Evolutionary conservation across 1,140 invertebrate species (phyloP).

Genomic region (Drosophila bifasciata): DNA sequence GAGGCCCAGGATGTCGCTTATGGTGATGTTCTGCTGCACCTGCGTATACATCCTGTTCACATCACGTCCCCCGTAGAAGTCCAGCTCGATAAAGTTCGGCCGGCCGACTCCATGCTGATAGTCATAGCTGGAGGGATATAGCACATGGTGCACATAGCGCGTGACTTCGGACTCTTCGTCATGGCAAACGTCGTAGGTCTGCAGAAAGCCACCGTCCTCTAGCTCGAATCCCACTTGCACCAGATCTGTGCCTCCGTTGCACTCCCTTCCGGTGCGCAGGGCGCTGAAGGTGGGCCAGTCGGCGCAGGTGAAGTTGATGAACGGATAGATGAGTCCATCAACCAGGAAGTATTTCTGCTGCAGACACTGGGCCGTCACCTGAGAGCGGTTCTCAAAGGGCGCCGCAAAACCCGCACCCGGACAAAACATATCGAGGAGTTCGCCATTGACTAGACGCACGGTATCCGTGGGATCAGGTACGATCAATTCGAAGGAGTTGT

Average conservation of each 20-base stretch:
- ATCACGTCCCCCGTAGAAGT: constrained; percentile 78
- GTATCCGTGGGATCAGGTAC: constrained; percentile 71
- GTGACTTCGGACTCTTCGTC: constrained; percentile 80
- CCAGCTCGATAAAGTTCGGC: constrained; percentile 63
- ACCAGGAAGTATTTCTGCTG: constrained; percentile 73
- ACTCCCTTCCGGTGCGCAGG: constrained; percentile 67
- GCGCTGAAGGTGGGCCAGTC: constrained; percentile 71
- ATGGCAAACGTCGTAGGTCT: constrained; percentile 84
- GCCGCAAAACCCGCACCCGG: constrained; percentile 52
- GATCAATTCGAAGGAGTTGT: constrained; percentile 59
- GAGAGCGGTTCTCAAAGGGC: constrained; percentile 55
- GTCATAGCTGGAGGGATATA: constrained; percentile 73
- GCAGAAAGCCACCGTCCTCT: constrained; percentile 75
- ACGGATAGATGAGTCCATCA: constrained; percentile 66
- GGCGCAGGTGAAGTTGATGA: constrained; percentile 72
- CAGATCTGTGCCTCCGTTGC: constrained; percentile 76
- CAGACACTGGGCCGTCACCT: constrained; percentile 71
- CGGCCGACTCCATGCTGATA: constrained; percentile 79
- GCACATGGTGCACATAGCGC: constrained; percentile 82
- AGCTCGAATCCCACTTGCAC: constrained; percentile 79
- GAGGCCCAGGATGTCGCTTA: constrained; percentile 74
- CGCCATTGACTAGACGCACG: constrained; percentile 64
- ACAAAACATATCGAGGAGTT: constrained; percentile 76
- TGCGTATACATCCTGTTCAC: constrained; percentile 78
- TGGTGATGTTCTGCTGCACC: constrained; percentile 69